Evolutionary conservation across 2,797 vertebrate genomes (phyloP).

Genomic region (Decapterus maruadsi): DNA sequence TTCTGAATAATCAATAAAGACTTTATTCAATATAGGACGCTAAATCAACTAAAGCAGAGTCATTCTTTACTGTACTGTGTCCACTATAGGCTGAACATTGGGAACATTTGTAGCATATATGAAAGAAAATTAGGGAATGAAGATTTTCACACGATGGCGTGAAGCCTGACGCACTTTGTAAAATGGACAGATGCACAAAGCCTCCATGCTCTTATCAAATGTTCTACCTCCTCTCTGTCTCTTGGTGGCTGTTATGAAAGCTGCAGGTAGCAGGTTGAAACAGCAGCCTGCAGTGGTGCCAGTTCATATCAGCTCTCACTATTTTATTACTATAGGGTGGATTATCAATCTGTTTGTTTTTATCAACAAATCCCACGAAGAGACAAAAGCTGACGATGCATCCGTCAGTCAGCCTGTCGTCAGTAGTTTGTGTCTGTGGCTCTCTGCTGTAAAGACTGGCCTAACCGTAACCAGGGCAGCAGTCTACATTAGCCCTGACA

Average conservation of each 20-base stretch:
- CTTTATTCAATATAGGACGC: too few relatives aligned
- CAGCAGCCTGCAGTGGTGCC: neutral
- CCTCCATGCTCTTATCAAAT: neutral
- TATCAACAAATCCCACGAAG: neutral
- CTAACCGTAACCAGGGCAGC: constrained; percentile 13
- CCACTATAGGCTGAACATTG: neutral
- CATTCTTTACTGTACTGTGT: neutral
- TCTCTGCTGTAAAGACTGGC: neutral
- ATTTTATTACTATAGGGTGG: neutral
- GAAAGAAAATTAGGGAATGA: neutral
- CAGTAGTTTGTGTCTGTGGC: neutral
- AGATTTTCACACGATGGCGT: too few relatives aligned
- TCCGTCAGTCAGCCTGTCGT: neutral
- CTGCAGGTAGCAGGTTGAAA: neutral
- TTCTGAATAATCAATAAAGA: too few relatives aligned
- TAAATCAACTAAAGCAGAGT: neutral
- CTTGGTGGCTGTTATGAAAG: neutral
- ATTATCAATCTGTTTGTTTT: neutral
- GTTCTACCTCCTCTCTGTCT: neutral
- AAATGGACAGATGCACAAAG: neutral
- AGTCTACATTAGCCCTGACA: constrained; percentile 48
- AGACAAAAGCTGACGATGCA: neutral
- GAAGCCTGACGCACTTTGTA: too few relatives aligned
- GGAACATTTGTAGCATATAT: neutral
- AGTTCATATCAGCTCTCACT: neutral